Base-by-base conservation (phyloP, 2,888 invertebrate species). In the Pristionchus entomophagus region DNA sequence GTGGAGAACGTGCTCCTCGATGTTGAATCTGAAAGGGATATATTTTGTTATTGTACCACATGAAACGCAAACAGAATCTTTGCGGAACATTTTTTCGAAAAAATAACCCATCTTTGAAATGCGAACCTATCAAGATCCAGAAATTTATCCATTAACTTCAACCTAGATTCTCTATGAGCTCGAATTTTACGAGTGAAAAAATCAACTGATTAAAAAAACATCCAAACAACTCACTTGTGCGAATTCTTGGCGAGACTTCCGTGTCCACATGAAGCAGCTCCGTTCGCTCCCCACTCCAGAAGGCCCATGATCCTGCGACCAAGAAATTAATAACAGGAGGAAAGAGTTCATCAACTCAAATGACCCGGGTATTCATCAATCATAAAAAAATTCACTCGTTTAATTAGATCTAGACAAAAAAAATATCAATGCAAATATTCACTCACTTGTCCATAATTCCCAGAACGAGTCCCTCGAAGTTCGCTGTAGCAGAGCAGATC, bases 391-490 rank as follows among this genome's bases (percentile, higher is more conserved):
- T n/a, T n/a, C n/a, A n/a, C n/a, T n/a, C n/a, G n/a, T n/a, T n/a
- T n/a, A n/a, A n/a, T n/a, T n/a, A n/a, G n/a, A n/a, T n/a, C n/a
- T n/a, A n/a, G n/a, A 45, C 45, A 45, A 45, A 45, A 45, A 6
- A 45, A 10, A 45, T 45, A 45, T 45, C 45, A 45, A 65, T 14
- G 32, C 41, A 84, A 78, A n/a, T 82, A 35, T 49, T 65, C 38
- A 38, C 87, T 89, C 96, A 95, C 92, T 96, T 95, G 92, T 97
- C 97, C 90, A 97, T 94, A 92, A 97, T 96, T 92, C 97, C 96
- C 2, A 97, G 94, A 1, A 97, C 96, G 92, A 97, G 97, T 93
- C 97, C 97, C 94, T 97, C 97, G 91, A 97, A 96, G 90, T 96
- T 96, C 0, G 97, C 96, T 0, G 97, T 96, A 0, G 96, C 96